These are phyloP conservation scores for Ceyx erithaca DNA, from an alignment of 2,797 vertebrate genomes.

Conservation along the genomic window DNA sequence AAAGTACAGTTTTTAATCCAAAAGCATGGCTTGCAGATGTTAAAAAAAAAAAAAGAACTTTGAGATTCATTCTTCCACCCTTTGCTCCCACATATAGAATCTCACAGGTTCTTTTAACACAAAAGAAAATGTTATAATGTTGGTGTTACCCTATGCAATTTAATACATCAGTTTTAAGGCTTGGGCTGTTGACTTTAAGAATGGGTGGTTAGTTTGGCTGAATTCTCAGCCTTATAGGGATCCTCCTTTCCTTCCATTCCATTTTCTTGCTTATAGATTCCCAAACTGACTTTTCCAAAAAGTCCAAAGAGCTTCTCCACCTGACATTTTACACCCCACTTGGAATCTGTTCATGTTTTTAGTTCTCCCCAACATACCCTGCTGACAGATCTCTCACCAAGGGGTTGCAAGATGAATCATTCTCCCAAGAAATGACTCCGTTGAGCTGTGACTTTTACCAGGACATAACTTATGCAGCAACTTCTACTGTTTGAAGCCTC, in stretches of 20 bases:
- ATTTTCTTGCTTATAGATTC: not conserved
- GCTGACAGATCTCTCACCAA: not conserved
- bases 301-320: not conserved
- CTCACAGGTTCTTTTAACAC: slow-evolving; percentile 3
- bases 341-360: not conserved
- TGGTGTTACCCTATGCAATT: not conserved
- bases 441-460: not conserved
- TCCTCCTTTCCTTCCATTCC: not conserved
- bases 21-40: not conserved
- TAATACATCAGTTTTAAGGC: slow-evolving; percentile 5
- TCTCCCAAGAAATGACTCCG: not conserved
- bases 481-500: not conserved
- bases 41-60: not conserved
- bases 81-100: not conserved
- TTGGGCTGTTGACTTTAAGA: not conserved
- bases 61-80: not conserved
- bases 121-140: not conserved
- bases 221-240: not conserved
- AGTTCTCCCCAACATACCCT: not conserved
- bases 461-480: not conserved
- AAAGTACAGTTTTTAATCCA: not conserved
- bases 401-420: not conserved
- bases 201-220: not conserved
- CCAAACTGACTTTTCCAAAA: not conserved
- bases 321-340: not conserved